A percentile compares a stretch with the other conserved stretches of the same genome.
phyloP scores from a whole-genome alignment of 2,113 vertebrate genomes.

The Mirza zaza region DNA sequence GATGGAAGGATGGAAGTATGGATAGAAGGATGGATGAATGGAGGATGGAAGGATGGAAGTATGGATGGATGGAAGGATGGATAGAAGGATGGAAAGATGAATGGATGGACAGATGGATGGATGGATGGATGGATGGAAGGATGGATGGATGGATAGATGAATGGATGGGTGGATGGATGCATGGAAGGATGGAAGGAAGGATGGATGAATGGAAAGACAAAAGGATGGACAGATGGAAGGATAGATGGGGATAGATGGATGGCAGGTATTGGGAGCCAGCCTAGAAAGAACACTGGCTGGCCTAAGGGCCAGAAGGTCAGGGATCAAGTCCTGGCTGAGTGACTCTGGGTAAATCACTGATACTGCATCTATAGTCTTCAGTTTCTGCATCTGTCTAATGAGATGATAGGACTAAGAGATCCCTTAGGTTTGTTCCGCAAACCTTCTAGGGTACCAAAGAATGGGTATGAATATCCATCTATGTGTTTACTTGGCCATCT shows the following conservation, averaged over 20 bases:
- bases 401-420: not conserved
- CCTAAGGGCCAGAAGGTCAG: not conserved
- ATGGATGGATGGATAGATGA: not conserved
- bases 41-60: not conserved
- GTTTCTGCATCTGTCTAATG: not conserved
- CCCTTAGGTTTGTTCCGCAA: not conserved
- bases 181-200: not conserved
- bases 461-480: not conserved
- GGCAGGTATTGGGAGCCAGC: not conserved
- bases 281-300: not conserved
- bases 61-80: not conserved
- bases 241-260: not conserved
- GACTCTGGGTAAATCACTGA: not conserved
- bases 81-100: not conserved
- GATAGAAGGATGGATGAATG: not conserved
- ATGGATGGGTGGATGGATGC: not conserved
- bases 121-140: not conserved
- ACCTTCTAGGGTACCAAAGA: not conserved
- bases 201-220: not conserved
- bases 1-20: not conserved
- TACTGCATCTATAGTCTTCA: not conserved
- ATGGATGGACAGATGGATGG: not conserved
- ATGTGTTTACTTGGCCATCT: not conserved
- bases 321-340: not conserved
- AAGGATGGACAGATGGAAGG: not conserved